Base-by-base conservation (phyloP, 1,140 invertebrate species). In the Pemphigus obesinymphae region DNA sequence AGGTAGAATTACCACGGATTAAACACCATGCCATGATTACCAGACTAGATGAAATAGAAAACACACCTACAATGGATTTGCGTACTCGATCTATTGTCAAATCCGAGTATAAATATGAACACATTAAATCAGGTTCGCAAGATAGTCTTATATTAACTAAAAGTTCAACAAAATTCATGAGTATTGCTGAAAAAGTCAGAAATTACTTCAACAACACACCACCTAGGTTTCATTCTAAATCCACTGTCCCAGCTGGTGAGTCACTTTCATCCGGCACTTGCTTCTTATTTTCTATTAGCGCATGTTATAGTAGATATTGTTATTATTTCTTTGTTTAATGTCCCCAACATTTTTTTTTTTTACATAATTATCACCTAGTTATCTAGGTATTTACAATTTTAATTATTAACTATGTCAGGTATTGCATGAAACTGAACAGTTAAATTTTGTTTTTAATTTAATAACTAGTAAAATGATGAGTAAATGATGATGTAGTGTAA, bases 191-290 rank as follows among this genome's bases (percentile, higher is more conserved):
- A 63, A 80, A 80, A 80, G 55, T 80, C 50, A 80, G 76, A 45
- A 55, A 80, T 80, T 80, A 31, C 76, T 80, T 80, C 76, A 80
- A 80, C 53, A 58, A 80, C 48, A 80, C 76, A 80, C 76, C 76
- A 43, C 76, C 76, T 80, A 80, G 76, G n/a, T 80, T 80, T 61
- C 76, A 26, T 80, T 80, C 76, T 80, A 80, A 80, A 29, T 55
- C 76, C 55, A 80, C 53, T 45, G 37, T 80, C 17, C 15, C 53
- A 43, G n/a, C 76, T 80, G 76, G 76, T 80, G 76, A 80, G 76
- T 80, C 23, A 34, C 34, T 45, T 40, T 61, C 26, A 80, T 61
- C 50, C 11, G 50, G 31, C 58, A 31, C 31, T 78, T 13, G 50
- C 50, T 78, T 78, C 31, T 37, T 78, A 53, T 53, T 43, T 78